Evolutionary conservation across 2,113 vertebrate genomes (phyloP).

Genomic region (Picathartes gymnocephalus): DNA sequence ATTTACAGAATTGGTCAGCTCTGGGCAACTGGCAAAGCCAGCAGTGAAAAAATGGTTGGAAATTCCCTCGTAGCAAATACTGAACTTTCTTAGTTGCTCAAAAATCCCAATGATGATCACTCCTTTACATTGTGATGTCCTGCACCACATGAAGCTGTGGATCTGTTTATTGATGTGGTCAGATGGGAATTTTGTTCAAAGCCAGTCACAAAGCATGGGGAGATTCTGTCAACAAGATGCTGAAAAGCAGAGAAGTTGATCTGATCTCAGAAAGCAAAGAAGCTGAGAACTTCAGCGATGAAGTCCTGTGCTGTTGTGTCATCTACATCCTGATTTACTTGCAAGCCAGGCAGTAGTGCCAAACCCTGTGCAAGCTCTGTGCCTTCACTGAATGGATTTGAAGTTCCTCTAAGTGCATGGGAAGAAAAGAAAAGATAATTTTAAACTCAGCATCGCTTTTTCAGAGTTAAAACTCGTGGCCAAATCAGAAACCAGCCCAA

Average conservation of each 20-base stretch:
- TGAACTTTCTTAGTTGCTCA: background rate
- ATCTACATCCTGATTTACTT: background rate
- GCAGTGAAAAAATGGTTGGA: background rate
- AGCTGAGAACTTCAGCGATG: background rate
- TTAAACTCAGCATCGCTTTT: background rate
- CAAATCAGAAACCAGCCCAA: background rate
- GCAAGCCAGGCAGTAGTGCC: background rate
- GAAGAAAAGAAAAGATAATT: background rate
- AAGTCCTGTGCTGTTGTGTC: background rate
- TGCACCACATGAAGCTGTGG: background rate
- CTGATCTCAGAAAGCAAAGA: background rate
- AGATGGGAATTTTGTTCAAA: background rate
- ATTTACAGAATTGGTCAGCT: background rate
- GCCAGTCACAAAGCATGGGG: background rate
- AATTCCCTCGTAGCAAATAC: constrained; percentile 2
- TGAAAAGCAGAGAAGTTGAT: background rate
- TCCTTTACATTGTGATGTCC: background rate
- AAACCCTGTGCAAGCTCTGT: background rate
- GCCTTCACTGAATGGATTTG: background rate
- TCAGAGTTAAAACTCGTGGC: too few relatives aligned
- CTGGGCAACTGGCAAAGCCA: background rate
- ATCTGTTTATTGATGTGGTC: background rate
- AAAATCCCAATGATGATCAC: background rate
- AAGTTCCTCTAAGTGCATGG: background rate
- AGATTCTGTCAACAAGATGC: background rate